phyloP scores from a whole-genome alignment of 2,113 vertebrate species.

The Cyprinus carpio region DNA sequence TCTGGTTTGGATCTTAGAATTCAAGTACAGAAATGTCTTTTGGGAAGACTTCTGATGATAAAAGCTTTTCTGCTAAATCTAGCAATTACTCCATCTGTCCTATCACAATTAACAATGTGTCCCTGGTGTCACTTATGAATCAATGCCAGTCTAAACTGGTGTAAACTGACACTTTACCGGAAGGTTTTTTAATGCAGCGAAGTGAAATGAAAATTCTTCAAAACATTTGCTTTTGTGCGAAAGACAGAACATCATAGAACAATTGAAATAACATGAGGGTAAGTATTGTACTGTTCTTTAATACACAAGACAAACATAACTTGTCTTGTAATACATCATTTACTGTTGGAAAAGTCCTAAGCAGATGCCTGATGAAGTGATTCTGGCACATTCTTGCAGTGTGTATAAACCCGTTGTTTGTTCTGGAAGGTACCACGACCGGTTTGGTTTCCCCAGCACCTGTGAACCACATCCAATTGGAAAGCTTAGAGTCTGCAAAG shows the following conservation, averaged over 20 bases:
- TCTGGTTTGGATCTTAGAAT: background rate
- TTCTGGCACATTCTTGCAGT: background rate
- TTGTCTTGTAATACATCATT: background rate
- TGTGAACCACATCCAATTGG: conserved; percentile 1
- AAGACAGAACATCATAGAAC: background rate
- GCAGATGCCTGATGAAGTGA: conserved; percentile 3
- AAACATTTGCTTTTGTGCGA: background rate
- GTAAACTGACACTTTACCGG: background rate
- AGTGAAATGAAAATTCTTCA: background rate
- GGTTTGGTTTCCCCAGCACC: conserved; percentile 8
- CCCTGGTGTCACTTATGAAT: background rate
- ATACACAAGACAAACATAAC: background rate
- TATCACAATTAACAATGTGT: background rate
- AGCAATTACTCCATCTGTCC: conserved; percentile 26
- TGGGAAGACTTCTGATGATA: background rate
- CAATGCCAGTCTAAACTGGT: background rate
- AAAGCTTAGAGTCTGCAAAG: background rate
- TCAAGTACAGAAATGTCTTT: background rate
- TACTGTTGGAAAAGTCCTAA: background rate
- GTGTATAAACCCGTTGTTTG: background rate
- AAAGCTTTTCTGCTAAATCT: conserved; percentile 11
- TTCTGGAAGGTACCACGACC: conserved; percentile 2
- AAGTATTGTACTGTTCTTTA: background rate
- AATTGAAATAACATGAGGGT: background rate
- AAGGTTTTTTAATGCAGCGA: background rate